Evolutionary conservation across 2,888 invertebrate species (phyloP).

Genomic region (Caenorhabditis wallacei): DNA sequence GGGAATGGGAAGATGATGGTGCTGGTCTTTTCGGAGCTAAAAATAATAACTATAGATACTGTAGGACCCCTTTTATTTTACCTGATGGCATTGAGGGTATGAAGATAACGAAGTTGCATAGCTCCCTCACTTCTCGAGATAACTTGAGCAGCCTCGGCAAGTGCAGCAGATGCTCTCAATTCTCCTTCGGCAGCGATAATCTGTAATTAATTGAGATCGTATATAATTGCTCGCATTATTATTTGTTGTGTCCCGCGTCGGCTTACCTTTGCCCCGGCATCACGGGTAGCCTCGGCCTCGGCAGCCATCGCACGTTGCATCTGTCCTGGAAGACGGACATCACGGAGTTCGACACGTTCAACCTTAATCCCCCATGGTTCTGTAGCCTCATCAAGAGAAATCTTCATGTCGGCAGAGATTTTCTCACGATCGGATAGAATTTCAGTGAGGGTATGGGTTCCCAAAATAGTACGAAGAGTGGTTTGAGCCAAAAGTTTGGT

Average conservation of each 20-base stretch:
- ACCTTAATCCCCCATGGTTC: conserved; percentile 85
- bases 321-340: conserved; percentile 93
- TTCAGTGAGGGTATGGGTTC: conserved; percentile 84
- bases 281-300: conserved; percentile 94
- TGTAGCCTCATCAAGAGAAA: conserved; percentile 84
- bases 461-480: conserved; percentile 90
- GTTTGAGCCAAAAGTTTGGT: conserved; percentile 84
- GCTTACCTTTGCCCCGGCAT: conserved; percentile 86
- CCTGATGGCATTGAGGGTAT: conserved; percentile 93
- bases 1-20: conserved; percentile 74
- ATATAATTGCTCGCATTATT: too few species aligned
- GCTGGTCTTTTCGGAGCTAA: conserved; percentile 70
- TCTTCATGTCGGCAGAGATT: conserved; percentile 75
- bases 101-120: conserved; percentile 92
- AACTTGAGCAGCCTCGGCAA: conserved; percentile 96
- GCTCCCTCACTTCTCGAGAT: conserved; percentile 94
- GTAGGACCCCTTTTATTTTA: not conserved
- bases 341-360: conserved; percentile 83
- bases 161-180: conserved; percentile 89
- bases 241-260: too few species aligned
- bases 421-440: conserved; percentile 63
- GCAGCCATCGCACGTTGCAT: conserved; percentile 96
- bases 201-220: conserved; percentile 82
- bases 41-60: not conserved
- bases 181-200: conserved; percentile 98